Evolutionary conservation across 2,113 vertebrate genomes (phyloP), one percentile per base, ranked within the genome.

Genomic region (Semnornis frantzii): DNA sequence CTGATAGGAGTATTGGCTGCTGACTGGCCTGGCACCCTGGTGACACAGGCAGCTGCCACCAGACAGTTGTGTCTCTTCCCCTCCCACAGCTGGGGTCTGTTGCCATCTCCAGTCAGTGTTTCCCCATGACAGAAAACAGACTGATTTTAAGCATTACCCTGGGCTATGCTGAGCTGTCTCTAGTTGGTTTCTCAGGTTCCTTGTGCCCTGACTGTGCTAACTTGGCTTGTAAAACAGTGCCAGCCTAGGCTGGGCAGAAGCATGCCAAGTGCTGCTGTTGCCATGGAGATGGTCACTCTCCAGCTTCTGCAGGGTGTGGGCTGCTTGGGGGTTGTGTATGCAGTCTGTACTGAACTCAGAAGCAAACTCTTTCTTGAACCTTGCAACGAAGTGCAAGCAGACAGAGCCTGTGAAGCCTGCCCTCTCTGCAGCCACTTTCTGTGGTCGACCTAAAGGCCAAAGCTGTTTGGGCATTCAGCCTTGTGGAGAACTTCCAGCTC

Each of bases 71-170:
- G 4, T 11, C 8, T 74, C 18, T 39, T 21, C 60, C 30, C 37
- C 15, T n/a, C 24, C 16, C 0, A 0, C 2, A 5, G 2, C 39
- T 57, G 33, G 18, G 10, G 15, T 57, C 11, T 19, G 5, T 11
- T 62, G 50, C 71, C 39, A 12, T 28, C 15, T 31, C 52, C 15
- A 12, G 8, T 37, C 50, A 55, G 54, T 28, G 30, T 63, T 59
- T 7, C 39, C 8, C 24, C 9, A 1, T 1, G 2, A 21, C 39
- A 8, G 30, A 70, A 59, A 66, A 31, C 15, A 52, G 10, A 55
- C 27, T 18, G 5, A 3, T 3, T 55, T 54, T 65, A 3, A 34
- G 5, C 57, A 4, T 33, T 72, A 80, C 25, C 66, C 23, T 78
- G 31, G 48, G 81, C 57, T 63, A 9, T 12, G 15, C 42, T 58